Percentiles rank a stretch among this genome's conserved stretches.
These are phyloP conservation scores for Amiota communis DNA, from an alignment of 2,888 invertebrate genomes.

Conservation along the genomic window DNA sequence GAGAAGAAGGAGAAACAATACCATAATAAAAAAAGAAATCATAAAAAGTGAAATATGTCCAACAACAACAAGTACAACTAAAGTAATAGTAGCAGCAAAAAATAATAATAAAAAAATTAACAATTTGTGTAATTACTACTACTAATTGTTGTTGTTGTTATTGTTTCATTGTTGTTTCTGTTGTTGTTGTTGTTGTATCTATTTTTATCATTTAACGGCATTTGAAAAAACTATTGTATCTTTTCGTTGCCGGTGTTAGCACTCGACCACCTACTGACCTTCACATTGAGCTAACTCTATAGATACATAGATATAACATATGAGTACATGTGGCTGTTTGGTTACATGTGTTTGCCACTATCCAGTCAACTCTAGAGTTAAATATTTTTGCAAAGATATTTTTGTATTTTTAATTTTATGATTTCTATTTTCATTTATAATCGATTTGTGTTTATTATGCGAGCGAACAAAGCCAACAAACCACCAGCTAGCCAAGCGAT, in stretches of 20 bases:
- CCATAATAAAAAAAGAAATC: constrained; percentile 2
- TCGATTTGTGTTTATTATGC: constrained; percentile 20
- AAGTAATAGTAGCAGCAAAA: background rate
- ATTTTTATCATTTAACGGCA: constrained; percentile 49
- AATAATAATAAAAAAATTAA: constrained; percentile 3
- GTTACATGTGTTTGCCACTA: background rate
- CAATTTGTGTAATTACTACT: background rate
- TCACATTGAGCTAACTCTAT: constrained; percentile 53
- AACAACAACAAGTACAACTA: background rate
- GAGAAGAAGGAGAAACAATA: constrained; percentile 5
- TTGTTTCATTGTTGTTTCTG: constrained; percentile 26
- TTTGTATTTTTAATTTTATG: background rate
- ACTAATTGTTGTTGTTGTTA: constrained; percentile 21
- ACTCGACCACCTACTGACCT: constrained; percentile 65
- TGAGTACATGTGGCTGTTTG: background rate
- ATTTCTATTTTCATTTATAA: background rate
- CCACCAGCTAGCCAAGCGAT: background rate
- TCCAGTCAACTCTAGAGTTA: background rate
- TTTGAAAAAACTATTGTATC: constrained; percentile 3
- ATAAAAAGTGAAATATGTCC: background rate
- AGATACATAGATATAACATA: too few species aligned
- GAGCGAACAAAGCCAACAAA: background rate
- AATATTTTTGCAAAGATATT: constrained; percentile 43
- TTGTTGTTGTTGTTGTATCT: constrained; percentile 29
- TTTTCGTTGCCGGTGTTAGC: constrained; percentile 21